Evolutionary conservation across 2,797 vertebrate genomes (phyloP).

Genomic region (Rhinatrema bivittatum): DNA sequence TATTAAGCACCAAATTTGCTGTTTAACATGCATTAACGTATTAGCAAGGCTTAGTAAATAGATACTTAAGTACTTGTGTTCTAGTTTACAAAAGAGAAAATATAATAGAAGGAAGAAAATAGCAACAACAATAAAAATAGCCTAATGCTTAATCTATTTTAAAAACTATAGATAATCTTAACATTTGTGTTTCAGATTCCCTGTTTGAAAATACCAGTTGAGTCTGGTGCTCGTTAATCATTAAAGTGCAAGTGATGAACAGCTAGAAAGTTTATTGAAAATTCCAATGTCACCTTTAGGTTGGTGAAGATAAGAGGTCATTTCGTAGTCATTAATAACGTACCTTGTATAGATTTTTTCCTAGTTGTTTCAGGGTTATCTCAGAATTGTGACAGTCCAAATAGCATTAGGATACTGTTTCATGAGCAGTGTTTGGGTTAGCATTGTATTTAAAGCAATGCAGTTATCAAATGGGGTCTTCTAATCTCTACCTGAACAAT

Average conservation of each 20-base stretch:
- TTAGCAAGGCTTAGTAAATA: conserved; percentile 11
- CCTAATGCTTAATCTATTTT: no score
- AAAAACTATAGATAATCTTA: neutral
- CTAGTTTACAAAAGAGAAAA: neutral
- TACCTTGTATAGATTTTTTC: conserved; percentile 32
- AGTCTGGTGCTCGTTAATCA: conserved; percentile 6
- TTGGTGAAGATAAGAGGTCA: conserved; percentile 35
- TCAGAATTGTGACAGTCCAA: conserved; percentile 21
- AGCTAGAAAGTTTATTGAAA: conserved; percentile 19
- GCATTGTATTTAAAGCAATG: neutral
- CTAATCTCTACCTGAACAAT: no score
- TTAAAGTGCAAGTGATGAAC: conserved; percentile 16
- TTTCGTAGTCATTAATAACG: conserved; percentile 30
- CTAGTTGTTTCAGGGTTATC: conserved; percentile 32
- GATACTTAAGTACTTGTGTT: neutral
- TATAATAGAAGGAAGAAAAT: neutral
- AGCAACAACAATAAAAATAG: no score
- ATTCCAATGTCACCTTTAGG: conserved; percentile 44
- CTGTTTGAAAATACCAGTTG: conserved; percentile 9
- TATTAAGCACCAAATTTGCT: no score
- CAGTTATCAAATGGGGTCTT: no score
- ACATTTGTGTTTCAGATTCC: conserved; percentile 5
- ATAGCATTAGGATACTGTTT: conserved; percentile 8
- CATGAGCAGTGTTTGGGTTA: conserved; percentile 3
- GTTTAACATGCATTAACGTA: no score